Base-by-base conservation (phyloP, 2,888 invertebrate genomes). In the Scrobipalpa costella region DNA sequence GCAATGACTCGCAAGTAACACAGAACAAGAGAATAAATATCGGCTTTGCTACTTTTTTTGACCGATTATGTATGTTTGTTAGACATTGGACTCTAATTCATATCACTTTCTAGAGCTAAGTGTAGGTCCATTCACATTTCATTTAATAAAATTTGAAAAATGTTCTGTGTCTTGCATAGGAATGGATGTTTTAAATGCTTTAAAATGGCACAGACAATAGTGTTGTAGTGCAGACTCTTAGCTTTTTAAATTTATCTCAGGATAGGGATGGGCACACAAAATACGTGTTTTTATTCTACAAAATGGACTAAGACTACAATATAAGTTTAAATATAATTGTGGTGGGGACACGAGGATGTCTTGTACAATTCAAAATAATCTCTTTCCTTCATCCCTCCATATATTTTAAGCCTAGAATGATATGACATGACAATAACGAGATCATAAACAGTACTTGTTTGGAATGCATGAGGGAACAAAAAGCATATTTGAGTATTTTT, bases 281-380 rank as follows among this genome's bases (percentile, higher is more conserved):
- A 59, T 33, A 36, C 7, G 62, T 55, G 62, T 55, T 40, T 38
- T 40, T 40, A 55, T 40, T 9, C 62, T 62, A 55, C n/a, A 40
- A 62, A 40, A 55, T 62, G 62, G 62, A 62, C 55, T 62, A 62
- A 62, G 5, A 8, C 55, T 62, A 52, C 21, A 52, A 52, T 52
- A 19, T 19, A 13, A 60, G 11, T 17, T 36, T 6, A 15, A 21
- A 38, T 40, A 40, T 38, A 21, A 6, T n/a, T 40, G 36, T n/a
- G 11, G 15, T 58, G 59, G 33, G 55, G 55, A 34, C 33, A 27
- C 33, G 34, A 27, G 33, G 2, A 34, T 34, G 34, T n/a, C 27
- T 27, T 27, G 27, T n/a, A 13, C 3, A 15, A 7, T 13, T 34
- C 2, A n/a, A 13, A 19, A 11, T 50, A 50, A 44, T 27, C 27